Conservation (phyloP, 2,888 invertebrate genomes). For the Fissipunctia ypsillon region DNA sequence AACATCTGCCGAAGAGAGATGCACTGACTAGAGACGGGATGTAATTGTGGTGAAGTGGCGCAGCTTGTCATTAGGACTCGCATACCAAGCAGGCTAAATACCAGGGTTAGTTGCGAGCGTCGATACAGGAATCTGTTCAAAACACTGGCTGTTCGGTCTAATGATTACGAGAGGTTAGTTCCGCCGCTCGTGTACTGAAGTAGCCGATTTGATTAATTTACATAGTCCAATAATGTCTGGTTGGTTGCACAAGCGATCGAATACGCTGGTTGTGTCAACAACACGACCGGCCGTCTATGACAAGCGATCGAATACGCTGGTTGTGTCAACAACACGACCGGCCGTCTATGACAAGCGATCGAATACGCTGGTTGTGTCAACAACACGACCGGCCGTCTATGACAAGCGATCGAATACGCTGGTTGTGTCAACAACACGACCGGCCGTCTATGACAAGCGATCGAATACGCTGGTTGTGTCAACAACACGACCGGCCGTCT, state of each 20-base stretch:
- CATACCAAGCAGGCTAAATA: slow-evolving; percentile 45
- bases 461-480: neutral
- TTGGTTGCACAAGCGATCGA: neutral
- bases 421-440: slow-evolving; percentile 4
- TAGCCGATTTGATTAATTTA: slow-evolving; percentile 16
- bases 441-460: neutral
- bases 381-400: neutral
- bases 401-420: neutral
- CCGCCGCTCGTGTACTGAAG: neutral
- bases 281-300: neutral
- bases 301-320: neutral
- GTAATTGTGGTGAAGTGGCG: slow-evolving; percentile 23
- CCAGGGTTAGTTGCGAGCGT: slow-evolving; percentile 1
- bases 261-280: slow-evolving; percentile 1
- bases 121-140: neutral
- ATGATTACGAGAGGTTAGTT: neutral
- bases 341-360: neutral
- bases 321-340: slow-evolving; percentile 5
- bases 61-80: slow-evolving; percentile 52
- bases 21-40: slow-evolving; percentile 26
- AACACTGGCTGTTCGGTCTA: neutral
- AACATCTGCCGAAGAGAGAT: slow-evolving; percentile 23
- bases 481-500: neutral
- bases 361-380: neutral
- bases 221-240: neutral